Conservation (phyloP, 2,888 invertebrate genomes). For the Perithous albicinctus region DNA sequence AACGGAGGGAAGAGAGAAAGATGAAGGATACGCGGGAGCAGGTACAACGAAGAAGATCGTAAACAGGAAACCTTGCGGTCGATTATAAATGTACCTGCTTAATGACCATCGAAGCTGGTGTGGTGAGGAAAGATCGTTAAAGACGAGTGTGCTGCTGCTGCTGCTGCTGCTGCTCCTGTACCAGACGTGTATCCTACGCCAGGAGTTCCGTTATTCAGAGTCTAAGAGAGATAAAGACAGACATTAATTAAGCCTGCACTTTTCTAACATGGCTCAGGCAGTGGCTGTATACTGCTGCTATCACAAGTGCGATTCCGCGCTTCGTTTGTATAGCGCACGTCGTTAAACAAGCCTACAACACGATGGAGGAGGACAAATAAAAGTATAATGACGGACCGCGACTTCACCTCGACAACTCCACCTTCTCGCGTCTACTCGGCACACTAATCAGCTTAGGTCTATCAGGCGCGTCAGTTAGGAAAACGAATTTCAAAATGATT, state of each 20-base stretch:
- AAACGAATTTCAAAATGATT: conserved; percentile 18
- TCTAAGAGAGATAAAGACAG: conserved; percentile 37
- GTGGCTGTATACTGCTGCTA: conserved; percentile 35
- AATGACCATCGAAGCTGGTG: conserved; percentile 50
- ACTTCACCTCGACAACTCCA: background rate
- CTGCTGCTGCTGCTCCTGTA: conserved; percentile 20
- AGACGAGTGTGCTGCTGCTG: conserved; percentile 26
- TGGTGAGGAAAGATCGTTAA: conserved; percentile 55
- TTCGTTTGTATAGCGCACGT: conserved; percentile 19
- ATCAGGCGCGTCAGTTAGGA: conserved; percentile 5
- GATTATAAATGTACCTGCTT: conserved; percentile 65
- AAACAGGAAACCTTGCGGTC: conserved; percentile 62
- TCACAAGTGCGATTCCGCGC: conserved; percentile 52
- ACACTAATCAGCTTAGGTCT: conserved; percentile 25
- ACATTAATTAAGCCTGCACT: conserved; percentile 63
- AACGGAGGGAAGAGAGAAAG: background rate
- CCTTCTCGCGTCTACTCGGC: conserved; percentile 42
- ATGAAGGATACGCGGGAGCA: background rate
- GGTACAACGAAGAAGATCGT: conserved; percentile 44
- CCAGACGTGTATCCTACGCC: conserved; percentile 3
- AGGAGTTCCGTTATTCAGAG: conserved; percentile 62
- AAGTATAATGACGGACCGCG: conserved; percentile 34
- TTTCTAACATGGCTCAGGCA: conserved; percentile 36
- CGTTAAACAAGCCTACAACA: conserved; percentile 50
- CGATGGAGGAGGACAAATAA: conserved; percentile 40